Evolutionary conservation across 2,113 vertebrate species (phyloP), one percentile per base, ranked within the genome.

Genomic region (Daboia siamensis): DNA sequence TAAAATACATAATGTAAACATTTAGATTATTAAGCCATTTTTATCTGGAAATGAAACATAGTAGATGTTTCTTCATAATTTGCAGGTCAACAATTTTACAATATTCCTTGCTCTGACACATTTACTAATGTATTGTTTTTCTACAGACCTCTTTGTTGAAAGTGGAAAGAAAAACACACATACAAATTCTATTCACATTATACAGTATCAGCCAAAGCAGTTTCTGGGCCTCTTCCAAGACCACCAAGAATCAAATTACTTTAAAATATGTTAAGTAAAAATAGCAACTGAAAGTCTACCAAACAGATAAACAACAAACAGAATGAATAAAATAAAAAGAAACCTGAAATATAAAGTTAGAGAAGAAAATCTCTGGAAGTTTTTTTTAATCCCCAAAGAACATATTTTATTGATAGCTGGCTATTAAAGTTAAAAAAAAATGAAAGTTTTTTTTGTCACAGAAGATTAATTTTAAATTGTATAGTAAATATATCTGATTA

Each of bases 141-240:
- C 93, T 95, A 95, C 96, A 96, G 95, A 94, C 93, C 94, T 95
- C 95, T 95, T 93, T 94, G 88, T 90, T 88, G 96, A 88, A 95
- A 95, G 24, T 21, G 21, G 92, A 94, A 95, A 94, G 95, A 89
- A 89, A 90, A 93, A 96, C 96, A 98, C 98, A 96, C 90, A 97
- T 97, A 94, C 98, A 99, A 98, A 99, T 98, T 98, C 98, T 98
- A 98, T 98, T 98, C 98, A 98, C 96, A 97, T 99, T 98, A 97
- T 97, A 96, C 95, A 97, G 97, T 97, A 98, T 98, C 97, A 96
- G 97, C 95, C 97, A 97, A 97, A 98, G 98, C 96, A 96, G 94
- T 87, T 96, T 94, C 94, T 98, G 98, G 97, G 98, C 94, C 94
- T 97, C 90, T 96, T 98, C 98, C 98, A 98, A 98, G 98, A 98